phyloP scores from a whole-genome alignment of 1,140 invertebrate genomes.

The Homarus americanus region DNA sequence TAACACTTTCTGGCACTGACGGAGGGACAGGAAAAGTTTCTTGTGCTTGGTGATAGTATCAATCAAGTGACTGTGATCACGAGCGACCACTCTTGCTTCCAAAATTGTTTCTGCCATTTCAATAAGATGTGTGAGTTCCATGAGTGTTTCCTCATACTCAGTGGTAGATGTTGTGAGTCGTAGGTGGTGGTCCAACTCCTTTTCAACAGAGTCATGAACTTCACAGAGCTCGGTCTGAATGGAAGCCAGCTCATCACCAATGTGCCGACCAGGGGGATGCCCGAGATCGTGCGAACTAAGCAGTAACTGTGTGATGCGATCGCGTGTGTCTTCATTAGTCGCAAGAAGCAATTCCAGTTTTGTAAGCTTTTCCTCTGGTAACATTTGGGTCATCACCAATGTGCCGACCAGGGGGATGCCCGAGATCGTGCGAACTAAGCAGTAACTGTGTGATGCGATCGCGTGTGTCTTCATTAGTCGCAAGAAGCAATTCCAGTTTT shows the following conservation, averaged over 20 bases:
- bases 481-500: conserved; percentile 62
- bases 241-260: conserved; percentile 60
- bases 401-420: conserved; percentile 17
- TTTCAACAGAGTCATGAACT: conserved; percentile 78
- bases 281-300: conserved; percentile 46
- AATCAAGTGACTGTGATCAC: conserved; percentile 86
- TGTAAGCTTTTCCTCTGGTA: conserved; percentile 68
- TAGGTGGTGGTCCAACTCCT: conserved; percentile 86
- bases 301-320: conserved; percentile 54
- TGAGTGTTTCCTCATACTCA: conserved; percentile 91
- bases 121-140: conserved; percentile 90
- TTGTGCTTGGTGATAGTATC: conserved; percentile 93
- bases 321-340: conserved; percentile 67
- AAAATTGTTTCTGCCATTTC: conserved; percentile 88
- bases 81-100: conserved; percentile 86
- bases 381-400: conserved; percentile 54
- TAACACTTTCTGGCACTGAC: conserved; percentile 87
- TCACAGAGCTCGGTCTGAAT: conserved; percentile 70
- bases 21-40: conserved; percentile 92
- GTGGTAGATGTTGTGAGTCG: conserved; percentile 86
- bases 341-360: conserved; percentile 63
- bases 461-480: conserved; percentile 64
- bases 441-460: conserved; percentile 60
- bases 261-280: conserved; percentile 16
- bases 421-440: conserved; percentile 43